These are phyloP conservation scores for Tribolium madens DNA, from an alignment of 1,140 invertebrate genomes.

Conservation along the genomic window DNA sequence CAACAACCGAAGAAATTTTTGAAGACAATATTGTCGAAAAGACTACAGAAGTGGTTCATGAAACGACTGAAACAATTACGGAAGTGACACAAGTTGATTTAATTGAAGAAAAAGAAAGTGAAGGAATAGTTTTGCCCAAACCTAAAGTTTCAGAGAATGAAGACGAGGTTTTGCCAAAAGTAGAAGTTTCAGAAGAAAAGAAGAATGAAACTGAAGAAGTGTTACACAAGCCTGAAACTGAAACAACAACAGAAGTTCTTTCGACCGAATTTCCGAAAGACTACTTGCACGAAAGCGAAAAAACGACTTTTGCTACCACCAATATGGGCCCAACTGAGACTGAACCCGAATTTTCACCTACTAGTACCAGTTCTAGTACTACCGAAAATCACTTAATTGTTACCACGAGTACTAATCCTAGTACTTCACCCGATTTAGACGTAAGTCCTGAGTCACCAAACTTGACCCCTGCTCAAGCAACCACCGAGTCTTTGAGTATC, in stretches of 20 bases:
- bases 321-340: not conserved
- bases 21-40: not conserved
- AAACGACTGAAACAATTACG: conserved; percentile 36
- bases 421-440: not conserved
- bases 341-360: not conserved
- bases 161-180: not conserved
- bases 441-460: not conserved
- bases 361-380: not conserved
- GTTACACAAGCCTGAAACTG: conserved; percentile 9
- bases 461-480: conserved; percentile 24
- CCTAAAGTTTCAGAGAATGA: not conserved
- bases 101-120: not conserved
- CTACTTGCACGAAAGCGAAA: not conserved
- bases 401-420: not conserved
- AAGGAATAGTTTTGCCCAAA: not conserved
- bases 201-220: conserved; percentile 21
- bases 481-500: conserved; percentile 14
- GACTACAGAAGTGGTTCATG: not conserved
- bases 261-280: not conserved
- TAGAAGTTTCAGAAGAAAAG: not conserved
- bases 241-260: conserved; percentile 7
- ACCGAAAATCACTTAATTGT: not conserved
- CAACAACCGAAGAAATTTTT: conserved; percentile 18
- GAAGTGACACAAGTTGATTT: not conserved
- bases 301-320: not conserved